A percentile compares a stretch with the other conserved stretches of the same genome.
phyloP scores from a whole-genome alignment of 2,888 invertebrate genomes.

The Diaprepes abbreviatus region DNA sequence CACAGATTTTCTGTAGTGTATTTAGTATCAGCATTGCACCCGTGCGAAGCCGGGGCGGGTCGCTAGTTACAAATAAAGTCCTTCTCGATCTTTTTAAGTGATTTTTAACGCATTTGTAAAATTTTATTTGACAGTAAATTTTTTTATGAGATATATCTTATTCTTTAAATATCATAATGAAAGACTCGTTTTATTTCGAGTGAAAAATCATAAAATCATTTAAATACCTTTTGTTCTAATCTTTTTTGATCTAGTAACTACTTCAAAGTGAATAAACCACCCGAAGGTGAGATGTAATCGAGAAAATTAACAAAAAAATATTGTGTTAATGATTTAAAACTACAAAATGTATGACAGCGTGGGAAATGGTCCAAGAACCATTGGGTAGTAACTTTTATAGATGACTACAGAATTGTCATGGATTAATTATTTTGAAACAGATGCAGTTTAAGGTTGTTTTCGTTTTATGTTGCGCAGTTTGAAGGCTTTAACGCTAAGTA shows the following conservation, averaged over 20 bases:
- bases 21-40: too few species aligned
- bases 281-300: constrained; percentile 23
- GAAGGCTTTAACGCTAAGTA: too few species aligned
- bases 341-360: constrained; percentile 29
- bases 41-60: too few species aligned
- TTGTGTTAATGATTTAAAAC: constrained; percentile 23
- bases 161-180: too few species aligned
- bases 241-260: neutral
- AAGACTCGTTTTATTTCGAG: too few species aligned
- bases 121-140: too few species aligned
- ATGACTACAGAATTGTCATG: constrained; percentile 4
- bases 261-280: constrained; percentile 16
- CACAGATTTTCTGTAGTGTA: too few species aligned
- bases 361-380: constrained; percentile 46
- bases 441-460: constrained; percentile 11
- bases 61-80: too few species aligned
- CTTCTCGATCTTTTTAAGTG: too few species aligned
- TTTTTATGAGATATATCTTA: too few species aligned
- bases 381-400: constrained; percentile 21
- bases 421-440: constrained; percentile 12
- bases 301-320: neutral
- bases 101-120: too few species aligned
- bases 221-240: neutral
- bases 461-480: neutral
- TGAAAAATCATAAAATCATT: neutral